Base-by-base conservation (phyloP, 2,113 vertebrate species). In the Capricornis sumatraensis region DNA sequence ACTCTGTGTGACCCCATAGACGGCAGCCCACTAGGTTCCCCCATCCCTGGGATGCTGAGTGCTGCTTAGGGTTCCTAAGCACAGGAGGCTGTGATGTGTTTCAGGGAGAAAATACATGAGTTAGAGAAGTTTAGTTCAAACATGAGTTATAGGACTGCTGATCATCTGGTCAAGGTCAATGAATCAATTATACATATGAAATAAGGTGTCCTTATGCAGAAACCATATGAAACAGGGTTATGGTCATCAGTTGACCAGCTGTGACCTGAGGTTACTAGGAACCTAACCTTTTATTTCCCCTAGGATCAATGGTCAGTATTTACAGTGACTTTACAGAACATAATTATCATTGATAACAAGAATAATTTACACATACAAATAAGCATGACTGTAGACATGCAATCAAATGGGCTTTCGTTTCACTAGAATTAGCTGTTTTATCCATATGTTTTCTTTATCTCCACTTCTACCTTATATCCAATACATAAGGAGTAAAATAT, bases 61-160 rank as follows among this genome's bases (percentile, higher is more conserved):
- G 52, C 21, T 57, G 11, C 33, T 27, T 57, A 40, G 81, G 21
- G 23, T 71, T 53, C 57, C 5, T 53, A 87, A 28, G 0, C 45
- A 25, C 47, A 25, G 43, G 27, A 40, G 6, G 3, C 5, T 78
- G 23, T 45, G 33, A 71, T 85, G 25, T 47, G 6, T 7, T 21
- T 47, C 40, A 33, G 1, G 17, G 6, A 27, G 25, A 84, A 40
- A 50, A 30, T 50, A 17, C 1, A 5, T 30, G 60, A 12, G 28
- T 67, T 50, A 52, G 53, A 60, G 33, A 27, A 55, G 30, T 23
- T 84, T 14, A 58, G 4, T 71, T 87, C 21, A 84, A 16, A 30
- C 3, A 2, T 27, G 16, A n/a, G 23, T 85, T 60, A 23, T 0
- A 12, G 12, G 9, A 11, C 28, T n/a, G n/a, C 36, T 40, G 13